Conservation (phyloP, 2,113 vertebrate species). For the Paramisgurnus dabryanus region DNA sequence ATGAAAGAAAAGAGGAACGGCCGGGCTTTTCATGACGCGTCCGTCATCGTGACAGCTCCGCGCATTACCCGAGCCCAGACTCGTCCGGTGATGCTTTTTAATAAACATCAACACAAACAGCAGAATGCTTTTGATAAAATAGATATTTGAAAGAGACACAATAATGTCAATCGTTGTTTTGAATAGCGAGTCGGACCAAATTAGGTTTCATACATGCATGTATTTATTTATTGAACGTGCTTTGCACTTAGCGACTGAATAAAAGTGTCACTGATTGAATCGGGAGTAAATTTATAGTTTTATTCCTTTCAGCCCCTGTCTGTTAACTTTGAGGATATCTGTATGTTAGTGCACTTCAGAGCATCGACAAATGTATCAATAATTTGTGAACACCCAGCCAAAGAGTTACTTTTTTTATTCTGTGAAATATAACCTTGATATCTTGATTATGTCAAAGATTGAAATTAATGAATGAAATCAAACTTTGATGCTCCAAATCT, state of each 20-base stretch:
- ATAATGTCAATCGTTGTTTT: slow-evolving; percentile 28
- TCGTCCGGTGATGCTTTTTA: slow-evolving; percentile 44
- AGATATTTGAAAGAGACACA: slow-evolving; percentile 30
- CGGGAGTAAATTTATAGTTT: not conserved
- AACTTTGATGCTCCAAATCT: too few relatives aligned
- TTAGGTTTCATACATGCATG: slow-evolving; percentile 20
- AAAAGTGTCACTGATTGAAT: not conserved
- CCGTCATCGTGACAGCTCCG: slow-evolving; percentile 42
- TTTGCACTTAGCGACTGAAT: slow-evolving; percentile 7
- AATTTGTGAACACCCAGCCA: too few relatives aligned
- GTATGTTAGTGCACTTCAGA: not conserved
- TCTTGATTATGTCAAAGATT: too few relatives aligned
- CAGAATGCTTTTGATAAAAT: slow-evolving; percentile 41
- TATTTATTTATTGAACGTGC: not conserved
- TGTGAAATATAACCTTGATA: too few relatives aligned
- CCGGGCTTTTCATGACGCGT: slow-evolving; percentile 34
- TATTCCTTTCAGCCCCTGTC: not conserved
- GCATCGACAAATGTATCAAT: too few relatives aligned
- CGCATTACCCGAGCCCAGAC: slow-evolving; percentile 20
- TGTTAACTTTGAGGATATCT: not conserved
- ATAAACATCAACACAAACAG: slow-evolving; percentile 54
- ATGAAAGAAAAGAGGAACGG: slow-evolving; percentile 33
- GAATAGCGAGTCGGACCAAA: slow-evolving; percentile 31
- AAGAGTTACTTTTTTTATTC: too few relatives aligned
- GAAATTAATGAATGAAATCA: too few relatives aligned